Conservation (phyloP, 2,888 invertebrate species). For the Alentia gelatinosa region DNA sequence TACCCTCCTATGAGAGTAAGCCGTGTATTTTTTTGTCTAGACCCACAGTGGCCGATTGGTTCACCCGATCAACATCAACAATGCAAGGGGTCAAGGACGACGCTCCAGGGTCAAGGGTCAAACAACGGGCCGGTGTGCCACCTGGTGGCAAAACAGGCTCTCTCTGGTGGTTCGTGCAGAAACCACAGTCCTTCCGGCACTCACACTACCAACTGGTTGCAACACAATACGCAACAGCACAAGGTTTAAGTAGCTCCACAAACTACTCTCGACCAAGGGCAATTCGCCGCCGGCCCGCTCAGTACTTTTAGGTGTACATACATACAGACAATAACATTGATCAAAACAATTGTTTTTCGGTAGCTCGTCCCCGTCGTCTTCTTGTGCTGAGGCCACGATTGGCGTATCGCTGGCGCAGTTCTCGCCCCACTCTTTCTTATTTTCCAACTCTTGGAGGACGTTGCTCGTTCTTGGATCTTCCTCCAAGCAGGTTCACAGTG, state of each 20-base stretch:
- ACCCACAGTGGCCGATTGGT: conserved; percentile 48
- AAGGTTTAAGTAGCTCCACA: conserved; percentile 52
- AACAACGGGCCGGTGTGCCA: conserved; percentile 50
- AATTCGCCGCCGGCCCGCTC: neutral
- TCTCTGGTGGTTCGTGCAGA: neutral
- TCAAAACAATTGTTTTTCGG: neutral
- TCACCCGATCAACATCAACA: conserved; percentile 51
- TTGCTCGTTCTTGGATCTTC: neutral
- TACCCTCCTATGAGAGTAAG: neutral
- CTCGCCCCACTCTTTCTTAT: neutral
- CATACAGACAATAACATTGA: conserved; percentile 49
- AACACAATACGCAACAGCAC: conserved; percentile 54
- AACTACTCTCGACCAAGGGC: neutral
- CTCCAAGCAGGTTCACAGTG: neutral
- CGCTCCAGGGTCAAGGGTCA: conserved; percentile 48
- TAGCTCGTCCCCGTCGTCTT: neutral
- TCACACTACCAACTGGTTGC: conserved; percentile 42
- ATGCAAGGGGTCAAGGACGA: conserved; percentile 32
- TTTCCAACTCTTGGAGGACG: neutral
- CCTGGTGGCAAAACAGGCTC: conserved; percentile 9
- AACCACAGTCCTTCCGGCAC: conserved; percentile 40
- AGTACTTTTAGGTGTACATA: conserved; percentile 19
- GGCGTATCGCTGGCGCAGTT: neutral
- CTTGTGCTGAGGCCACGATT: neutral
- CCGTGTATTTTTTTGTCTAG: conserved; percentile 13